These are phyloP conservation scores for Diprion similis DNA, from an alignment of 1,140 invertebrate species.

Conservation along the genomic window DNA sequence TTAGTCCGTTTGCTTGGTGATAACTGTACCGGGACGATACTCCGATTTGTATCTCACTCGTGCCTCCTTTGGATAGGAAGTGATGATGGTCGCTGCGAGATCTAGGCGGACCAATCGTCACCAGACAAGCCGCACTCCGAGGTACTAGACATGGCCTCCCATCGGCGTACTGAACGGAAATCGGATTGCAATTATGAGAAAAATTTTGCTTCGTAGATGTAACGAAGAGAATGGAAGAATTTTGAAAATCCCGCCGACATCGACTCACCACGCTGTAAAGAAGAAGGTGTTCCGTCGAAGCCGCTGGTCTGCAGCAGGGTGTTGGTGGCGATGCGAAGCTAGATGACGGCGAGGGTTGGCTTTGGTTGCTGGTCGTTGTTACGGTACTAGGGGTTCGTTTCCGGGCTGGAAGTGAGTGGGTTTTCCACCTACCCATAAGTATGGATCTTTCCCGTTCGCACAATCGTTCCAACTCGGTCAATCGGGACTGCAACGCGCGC, in stretches of 20 bases:
- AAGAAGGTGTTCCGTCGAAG: constrained; percentile 56
- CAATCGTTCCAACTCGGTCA: constrained; percentile 83
- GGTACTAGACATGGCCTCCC: constrained; percentile 55
- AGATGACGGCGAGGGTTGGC: constrained; percentile 63
- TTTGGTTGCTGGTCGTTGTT: constrained; percentile 34
- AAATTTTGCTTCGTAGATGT: no score
- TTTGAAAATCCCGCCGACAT: no score
- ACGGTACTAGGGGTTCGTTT: constrained; percentile 68
- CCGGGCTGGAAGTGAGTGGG: constrained; percentile 81
- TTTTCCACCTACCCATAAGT: constrained; percentile 85
- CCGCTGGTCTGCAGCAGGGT: constrained; percentile 55
- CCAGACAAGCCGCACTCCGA: constrained; percentile 71
- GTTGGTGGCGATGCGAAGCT: constrained; percentile 50
- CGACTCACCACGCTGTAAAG: constrained; percentile 54
- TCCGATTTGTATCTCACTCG: constrained; percentile 58
- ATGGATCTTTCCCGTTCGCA: constrained; percentile 84
- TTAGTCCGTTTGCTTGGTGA: constrained; percentile 59
- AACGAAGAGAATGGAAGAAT: no score
- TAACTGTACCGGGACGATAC: constrained; percentile 52
- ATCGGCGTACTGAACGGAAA: constrained; percentile 50
- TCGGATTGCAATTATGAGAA: not conserved
- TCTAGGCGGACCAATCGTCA: constrained; percentile 70
- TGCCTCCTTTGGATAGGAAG: constrained; percentile 67
- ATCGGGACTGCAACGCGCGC: constrained; percentile 83
- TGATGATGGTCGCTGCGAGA: constrained; percentile 71